Conservation (phyloP, 2,888 invertebrate genomes). For the Nasonovia ribisnigri region DNA sequence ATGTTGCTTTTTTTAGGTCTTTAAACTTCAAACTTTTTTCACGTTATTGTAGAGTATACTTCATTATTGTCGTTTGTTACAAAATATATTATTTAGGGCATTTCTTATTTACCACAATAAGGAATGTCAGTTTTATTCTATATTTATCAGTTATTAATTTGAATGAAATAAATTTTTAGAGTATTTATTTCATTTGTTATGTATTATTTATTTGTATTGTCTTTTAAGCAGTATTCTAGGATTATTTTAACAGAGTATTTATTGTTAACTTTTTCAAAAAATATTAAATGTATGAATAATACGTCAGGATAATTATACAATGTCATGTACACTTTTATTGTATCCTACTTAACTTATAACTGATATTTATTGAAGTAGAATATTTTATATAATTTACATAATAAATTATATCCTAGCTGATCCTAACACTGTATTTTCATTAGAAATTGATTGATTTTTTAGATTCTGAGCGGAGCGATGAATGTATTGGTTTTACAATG, state of each 20-base stretch:
- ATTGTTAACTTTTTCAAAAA: not conserved
- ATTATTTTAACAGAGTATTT: not conserved
- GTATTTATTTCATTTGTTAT: not conserved
- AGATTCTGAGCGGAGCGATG: no score
- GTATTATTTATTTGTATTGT: not conserved
- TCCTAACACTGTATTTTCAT: not conserved
- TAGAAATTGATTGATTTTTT: not conserved
- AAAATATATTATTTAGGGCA: not conserved
- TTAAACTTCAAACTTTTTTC: conserved; percentile 6
- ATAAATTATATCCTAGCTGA: not conserved
- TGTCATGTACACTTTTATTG: not conserved
- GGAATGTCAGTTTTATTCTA: not conserved
- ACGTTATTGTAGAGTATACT: not conserved
- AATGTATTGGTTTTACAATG: no score
- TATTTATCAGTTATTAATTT: not conserved
- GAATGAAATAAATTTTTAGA: not conserved
- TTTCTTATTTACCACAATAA: not conserved
- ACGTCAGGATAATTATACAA: not conserved
- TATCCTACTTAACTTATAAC: not conserved
- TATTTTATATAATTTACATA: not conserved
- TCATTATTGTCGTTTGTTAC: conserved; percentile 17
- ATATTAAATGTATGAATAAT: not conserved
- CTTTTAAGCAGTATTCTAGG: not conserved
- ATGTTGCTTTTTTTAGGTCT: not conserved
- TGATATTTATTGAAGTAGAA: not conserved